A percentile compares a stretch with the other conserved stretches of the same genome.
These are phyloP conservation scores for Montipora foliosa DNA, from an alignment of 64 coral and sea anemone genomes.

Conservation along the genomic window DNA sequence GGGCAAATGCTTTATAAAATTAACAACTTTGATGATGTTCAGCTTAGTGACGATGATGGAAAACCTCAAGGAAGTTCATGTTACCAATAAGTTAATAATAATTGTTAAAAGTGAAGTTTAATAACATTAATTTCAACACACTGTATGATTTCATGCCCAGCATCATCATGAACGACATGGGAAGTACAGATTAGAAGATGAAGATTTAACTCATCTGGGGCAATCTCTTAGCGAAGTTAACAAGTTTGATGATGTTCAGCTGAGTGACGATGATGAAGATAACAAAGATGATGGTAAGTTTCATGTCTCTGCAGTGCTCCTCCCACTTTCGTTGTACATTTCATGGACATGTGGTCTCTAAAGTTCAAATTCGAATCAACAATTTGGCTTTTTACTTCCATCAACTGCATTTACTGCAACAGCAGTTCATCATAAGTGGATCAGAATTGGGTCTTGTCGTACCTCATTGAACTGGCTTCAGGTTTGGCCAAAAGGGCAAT, in stretches of 20 bases:
- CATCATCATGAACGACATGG: conserved; percentile 79
- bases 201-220: conserved; percentile 85
- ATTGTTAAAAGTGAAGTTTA: neutral
- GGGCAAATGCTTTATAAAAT: conserved; percentile 81
- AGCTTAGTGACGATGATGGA: conserved; percentile 85
- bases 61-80: no score
- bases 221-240: conserved; percentile 85
- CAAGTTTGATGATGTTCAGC: conserved; percentile 90
- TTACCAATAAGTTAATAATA: no score
- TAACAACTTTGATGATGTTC: conserved; percentile 92
- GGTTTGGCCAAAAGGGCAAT: no score
- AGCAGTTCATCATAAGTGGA: no score
- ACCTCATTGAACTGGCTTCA: no score
- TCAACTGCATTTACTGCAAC: no score
- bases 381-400: no score
- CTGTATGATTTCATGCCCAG: conserved; percentile 4
- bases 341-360: no score
- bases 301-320: no score
- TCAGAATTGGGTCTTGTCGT: no score
- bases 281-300: neutral
- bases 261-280: conserved; percentile 82
- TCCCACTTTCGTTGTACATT: no score
- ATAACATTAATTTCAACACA: neutral
- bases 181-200: conserved; percentile 89
- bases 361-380: no score